These are phyloP conservation scores for Plectrocnemia conspersa DNA, from an alignment of 1,140 invertebrate species.

Conservation along the genomic window DNA sequence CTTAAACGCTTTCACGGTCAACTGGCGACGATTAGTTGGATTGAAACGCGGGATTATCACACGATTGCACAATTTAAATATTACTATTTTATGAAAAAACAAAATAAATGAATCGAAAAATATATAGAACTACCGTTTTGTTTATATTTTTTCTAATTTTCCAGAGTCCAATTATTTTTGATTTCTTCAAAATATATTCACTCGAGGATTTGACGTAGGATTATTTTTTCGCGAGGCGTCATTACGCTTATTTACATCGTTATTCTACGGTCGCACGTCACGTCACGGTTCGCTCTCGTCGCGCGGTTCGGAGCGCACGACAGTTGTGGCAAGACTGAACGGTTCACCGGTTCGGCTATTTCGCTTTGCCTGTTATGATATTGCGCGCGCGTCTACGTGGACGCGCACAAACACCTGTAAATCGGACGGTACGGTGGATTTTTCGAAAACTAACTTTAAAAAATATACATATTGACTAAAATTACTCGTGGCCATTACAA, in stretches of 20 bases:
- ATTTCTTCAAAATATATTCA: background rate
- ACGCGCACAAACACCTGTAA: background rate
- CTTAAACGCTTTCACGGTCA: too few relatives aligned
- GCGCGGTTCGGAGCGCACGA: background rate
- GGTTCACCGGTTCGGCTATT: slow-evolving; percentile 11
- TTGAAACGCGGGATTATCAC: too few relatives aligned
- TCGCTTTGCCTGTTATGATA: slow-evolving; percentile 14
- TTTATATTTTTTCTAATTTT: too few relatives aligned
- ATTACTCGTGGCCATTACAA: too few relatives aligned
- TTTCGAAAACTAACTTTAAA: background rate
- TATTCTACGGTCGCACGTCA: background rate
- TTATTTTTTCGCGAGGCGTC: background rate
- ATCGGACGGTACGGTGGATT: background rate
- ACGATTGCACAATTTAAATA: too few relatives aligned
- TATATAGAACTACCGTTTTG: too few relatives aligned
- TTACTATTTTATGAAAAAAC: background rate
- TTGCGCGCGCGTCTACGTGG: slow-evolving; percentile 1
- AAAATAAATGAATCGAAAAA: too few relatives aligned
- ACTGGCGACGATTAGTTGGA: too few relatives aligned
- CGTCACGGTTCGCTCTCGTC: background rate
- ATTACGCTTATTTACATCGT: background rate
- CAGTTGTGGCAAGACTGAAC: slow-evolving; percentile 5
- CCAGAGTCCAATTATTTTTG: too few relatives aligned
- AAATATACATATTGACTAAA: background rate
- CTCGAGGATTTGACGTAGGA: background rate